Evolutionary conservation across 2,888 invertebrate species (phyloP).

Genomic region (Microdon myrmicae): DNA sequence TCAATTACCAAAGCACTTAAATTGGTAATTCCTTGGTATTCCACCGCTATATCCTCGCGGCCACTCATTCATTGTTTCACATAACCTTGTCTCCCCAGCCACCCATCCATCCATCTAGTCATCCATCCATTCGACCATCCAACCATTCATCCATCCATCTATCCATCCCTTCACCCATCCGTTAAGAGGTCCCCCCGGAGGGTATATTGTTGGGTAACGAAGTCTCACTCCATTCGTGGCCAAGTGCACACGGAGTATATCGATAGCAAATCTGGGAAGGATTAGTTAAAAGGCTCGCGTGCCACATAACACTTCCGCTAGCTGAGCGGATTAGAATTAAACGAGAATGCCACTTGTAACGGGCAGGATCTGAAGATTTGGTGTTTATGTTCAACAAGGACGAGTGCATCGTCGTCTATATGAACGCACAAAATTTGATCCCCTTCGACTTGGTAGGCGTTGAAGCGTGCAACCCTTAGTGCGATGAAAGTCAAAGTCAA

Average conservation of each 20-base stretch:
- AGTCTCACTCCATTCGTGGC: conserved; percentile 9
- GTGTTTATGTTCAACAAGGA: conserved; percentile 50
- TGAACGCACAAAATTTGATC: conserved; percentile 24
- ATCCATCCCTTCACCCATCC: conserved; percentile 46
- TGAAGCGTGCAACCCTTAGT: conserved; percentile 63
- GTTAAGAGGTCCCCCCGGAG: conserved; percentile 21
- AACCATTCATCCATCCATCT: conserved; percentile 30
- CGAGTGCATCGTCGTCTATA: conserved; percentile 23
- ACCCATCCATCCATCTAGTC: conserved; percentile 13
- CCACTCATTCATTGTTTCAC: conserved; percentile 43
- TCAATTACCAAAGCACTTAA: conserved; percentile 67
- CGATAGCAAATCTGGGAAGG: conserved; percentile 37
- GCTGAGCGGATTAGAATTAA: conserved; percentile 35
- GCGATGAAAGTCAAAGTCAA: conserved; percentile 46
- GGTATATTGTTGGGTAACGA: background rate
- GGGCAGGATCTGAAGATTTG: conserved; percentile 45
- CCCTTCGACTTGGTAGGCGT: conserved; percentile 58
- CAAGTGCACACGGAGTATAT: conserved; percentile 6
- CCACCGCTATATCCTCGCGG: conserved; percentile 15
- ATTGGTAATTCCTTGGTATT: conserved; percentile 29
- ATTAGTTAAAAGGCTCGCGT: conserved; percentile 51
- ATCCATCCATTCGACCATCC: conserved; percentile 34
- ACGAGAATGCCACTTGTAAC: conserved; percentile 47
- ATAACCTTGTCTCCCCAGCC: too few relatives aligned
- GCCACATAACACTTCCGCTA: conserved; percentile 29